Conservation (phyloP, 2,113 vertebrate genomes). For the Centropus bengalensis region DNA sequence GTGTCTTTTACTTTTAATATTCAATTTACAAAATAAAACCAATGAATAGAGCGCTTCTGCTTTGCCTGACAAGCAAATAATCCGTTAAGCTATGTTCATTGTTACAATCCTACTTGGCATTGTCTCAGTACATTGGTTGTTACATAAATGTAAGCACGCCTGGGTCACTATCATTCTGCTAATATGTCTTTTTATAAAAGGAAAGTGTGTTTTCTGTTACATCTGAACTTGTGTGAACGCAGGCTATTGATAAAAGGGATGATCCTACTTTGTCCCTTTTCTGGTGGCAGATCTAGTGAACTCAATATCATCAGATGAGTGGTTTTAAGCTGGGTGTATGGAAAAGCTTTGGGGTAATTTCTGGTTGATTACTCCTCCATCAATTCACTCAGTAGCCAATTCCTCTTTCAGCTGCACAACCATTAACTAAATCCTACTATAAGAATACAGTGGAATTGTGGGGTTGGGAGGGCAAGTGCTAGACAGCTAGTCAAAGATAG, state of each 20-base stretch:
- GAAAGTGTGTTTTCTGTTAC: neutral
- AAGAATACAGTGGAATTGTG: neutral
- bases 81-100: neutral
- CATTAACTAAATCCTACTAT: neutral
- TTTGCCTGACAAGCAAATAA: constrained; percentile 28
- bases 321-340: neutral
- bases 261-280: neutral
- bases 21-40: neutral
- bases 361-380: neutral
- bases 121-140: neutral
- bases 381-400: neutral
- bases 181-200: neutral
- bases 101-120: neutral
- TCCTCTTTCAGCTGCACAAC: neutral
- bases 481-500: neutral
- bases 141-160: neutral
- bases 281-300: neutral
- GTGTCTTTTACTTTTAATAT: neutral
- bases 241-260: neutral
- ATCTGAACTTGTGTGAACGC: neutral
- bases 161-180: neutral
- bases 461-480: neutral
- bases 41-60: neutral
- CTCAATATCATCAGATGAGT: neutral
- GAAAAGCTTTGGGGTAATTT: neutral